A percentile compares a stretch with the other conserved stretches of the same genome.
These are phyloP conservation scores for Archips crataeganus DNA, from an alignment of 2,888 invertebrate genomes.

Conservation along the genomic window DNA sequence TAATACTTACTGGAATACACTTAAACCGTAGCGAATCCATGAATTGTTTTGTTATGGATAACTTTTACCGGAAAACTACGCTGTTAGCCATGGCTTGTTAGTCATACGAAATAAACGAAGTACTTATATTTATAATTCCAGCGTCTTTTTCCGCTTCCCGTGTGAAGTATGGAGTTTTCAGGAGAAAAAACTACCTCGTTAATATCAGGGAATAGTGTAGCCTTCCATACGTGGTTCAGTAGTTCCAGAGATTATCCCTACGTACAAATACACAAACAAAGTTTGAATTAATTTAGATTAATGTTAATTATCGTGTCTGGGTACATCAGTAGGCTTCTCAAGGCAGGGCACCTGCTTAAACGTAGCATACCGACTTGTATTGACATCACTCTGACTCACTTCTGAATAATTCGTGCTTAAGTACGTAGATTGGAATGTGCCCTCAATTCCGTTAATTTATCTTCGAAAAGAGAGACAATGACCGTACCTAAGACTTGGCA, in stretches of 20 bases:
- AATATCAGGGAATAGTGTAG: too few relatives aligned
- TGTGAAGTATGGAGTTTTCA: too few relatives aligned
- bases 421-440: not conserved
- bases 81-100: not conserved
- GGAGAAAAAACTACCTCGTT: too few relatives aligned
- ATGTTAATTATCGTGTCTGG: too few relatives aligned
- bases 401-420: not conserved
- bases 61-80: constrained; percentile 10
- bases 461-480: not conserved
- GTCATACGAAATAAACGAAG: not conserved
- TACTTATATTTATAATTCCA: too few relatives aligned
- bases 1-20: constrained; percentile 7
- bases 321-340: not conserved
- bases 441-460: constrained; percentile 1
- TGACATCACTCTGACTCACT: not conserved
- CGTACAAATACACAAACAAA: too few relatives aligned
- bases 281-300: too few relatives aligned
- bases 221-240: too few relatives aligned
- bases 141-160: too few relatives aligned
- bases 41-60: constrained; percentile 7
- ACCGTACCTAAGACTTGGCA: not conserved
- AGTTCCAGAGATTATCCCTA: too few relatives aligned
- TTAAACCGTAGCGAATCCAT: constrained; percentile 9
- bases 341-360: not conserved
- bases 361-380: not conserved